Conservation (phyloP, 2,888 invertebrate genomes). For the Parnassius smintheus region DNA sequence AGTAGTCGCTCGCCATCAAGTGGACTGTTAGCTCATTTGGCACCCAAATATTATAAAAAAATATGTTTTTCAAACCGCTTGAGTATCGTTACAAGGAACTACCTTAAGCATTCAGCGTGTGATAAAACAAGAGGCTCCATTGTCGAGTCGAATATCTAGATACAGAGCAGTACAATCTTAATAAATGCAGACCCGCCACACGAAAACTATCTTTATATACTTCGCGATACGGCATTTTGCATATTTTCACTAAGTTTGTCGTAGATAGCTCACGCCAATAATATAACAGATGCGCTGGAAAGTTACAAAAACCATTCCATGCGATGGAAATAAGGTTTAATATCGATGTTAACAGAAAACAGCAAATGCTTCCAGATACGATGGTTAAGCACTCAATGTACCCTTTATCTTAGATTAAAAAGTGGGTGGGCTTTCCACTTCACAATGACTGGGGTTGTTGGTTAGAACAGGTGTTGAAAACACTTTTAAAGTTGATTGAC, state of each 20-base stretch:
- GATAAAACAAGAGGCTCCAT: slow-evolving; percentile 75
- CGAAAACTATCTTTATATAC: slow-evolving; percentile 36
- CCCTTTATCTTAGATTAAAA: slow-evolving; percentile 79
- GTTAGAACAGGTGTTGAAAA: slow-evolving; percentile 44
- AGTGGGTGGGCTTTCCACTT: slow-evolving; percentile 55
- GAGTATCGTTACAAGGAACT: slow-evolving; percentile 29
- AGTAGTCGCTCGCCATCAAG: no score
- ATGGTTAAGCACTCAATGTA: slow-evolving; percentile 75
- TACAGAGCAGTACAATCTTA: slow-evolving; percentile 53
- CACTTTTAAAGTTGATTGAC: slow-evolving; percentile 32
- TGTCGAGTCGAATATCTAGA: slow-evolving; percentile 69
- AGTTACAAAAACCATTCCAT: slow-evolving; percentile 18
- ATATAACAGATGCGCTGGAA: slow-evolving; percentile 27
- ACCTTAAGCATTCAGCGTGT: slow-evolving; percentile 57
- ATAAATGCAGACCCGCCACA: slow-evolving; percentile 14
- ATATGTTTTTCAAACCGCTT: slow-evolving; percentile 1
- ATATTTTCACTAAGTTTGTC: slow-evolving; percentile 37
- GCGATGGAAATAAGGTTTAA: slow-evolving; percentile 22
- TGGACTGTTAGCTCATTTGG: no score
- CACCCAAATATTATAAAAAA: no score
- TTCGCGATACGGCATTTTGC: slow-evolving; percentile 15
- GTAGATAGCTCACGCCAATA: slow-evolving; percentile 39
- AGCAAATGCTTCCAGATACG: slow-evolving; percentile 50
- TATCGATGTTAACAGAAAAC: slow-evolving; percentile 28
- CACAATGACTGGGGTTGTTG: slow-evolving; percentile 36